These are phyloP conservation scores for Elachura formosa DNA, from an alignment of 2,113 vertebrate genomes.

Conservation along the genomic window DNA sequence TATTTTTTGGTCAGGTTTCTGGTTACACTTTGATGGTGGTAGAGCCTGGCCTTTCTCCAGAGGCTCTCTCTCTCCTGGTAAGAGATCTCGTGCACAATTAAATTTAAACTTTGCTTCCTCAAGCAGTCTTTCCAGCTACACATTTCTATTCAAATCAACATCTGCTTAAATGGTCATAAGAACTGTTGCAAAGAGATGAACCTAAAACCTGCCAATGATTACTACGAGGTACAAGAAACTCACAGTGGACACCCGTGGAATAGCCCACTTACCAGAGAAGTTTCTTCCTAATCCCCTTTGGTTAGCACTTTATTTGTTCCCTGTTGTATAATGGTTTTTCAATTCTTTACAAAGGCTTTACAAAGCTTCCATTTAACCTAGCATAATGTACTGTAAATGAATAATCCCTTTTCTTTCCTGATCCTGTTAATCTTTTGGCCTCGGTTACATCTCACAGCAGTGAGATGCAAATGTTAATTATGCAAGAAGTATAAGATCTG, in stretches of 20 bases:
- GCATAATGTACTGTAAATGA: slow-evolving; percentile 65
- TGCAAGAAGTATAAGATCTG: slow-evolving; percentile 42
- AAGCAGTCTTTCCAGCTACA: not conserved
- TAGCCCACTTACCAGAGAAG: slow-evolving; percentile 17
- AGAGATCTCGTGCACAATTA: not conserved
- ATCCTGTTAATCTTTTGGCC: slow-evolving; percentile 66
- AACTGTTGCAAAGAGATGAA: not conserved
- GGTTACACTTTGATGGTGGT: not conserved
- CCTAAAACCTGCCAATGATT: not conserved
- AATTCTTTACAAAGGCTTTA: slow-evolving; percentile 57
- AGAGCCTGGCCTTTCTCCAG: not conserved
- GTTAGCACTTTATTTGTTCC: slow-evolving; percentile 62
- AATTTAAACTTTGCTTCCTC: not conserved
- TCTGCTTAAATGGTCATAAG: not conserved
- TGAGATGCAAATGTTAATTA: slow-evolving; percentile 60
- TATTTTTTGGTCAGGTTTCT: not conserved
- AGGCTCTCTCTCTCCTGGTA: not conserved
- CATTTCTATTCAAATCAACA: not conserved
- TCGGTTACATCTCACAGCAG: slow-evolving; percentile 36
- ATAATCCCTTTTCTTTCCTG: slow-evolving; percentile 62
- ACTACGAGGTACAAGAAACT: slow-evolving; percentile 9
- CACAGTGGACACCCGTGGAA: slow-evolving; percentile 23
- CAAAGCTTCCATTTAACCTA: slow-evolving; percentile 60
- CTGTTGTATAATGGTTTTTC: slow-evolving; percentile 59
- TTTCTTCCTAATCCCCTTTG: slow-evolving; percentile 58